A percentile compares a stretch with the other conserved stretches of the same genome.
phyloP scores from a whole-genome alignment of 2,797 vertebrate genomes.

The Mycteria americana region DNA sequence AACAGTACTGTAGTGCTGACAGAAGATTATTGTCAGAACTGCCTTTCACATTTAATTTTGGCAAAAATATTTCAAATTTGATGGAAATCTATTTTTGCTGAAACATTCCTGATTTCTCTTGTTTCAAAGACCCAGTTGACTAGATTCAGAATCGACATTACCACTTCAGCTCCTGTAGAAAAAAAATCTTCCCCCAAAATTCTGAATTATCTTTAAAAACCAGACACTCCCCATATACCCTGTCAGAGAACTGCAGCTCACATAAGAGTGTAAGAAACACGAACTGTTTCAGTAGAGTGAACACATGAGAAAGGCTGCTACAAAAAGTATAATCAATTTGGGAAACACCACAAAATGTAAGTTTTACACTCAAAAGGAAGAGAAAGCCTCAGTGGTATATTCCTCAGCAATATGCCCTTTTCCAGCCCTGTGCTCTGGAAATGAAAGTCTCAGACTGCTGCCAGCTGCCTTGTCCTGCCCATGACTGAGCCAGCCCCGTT shows the following conservation, averaged over 20 bases:
- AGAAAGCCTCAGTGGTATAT: neutral
- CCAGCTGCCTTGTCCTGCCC: neutral
- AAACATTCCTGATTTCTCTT: neutral
- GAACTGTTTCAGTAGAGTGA: neutral
- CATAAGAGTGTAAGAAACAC: neutral
- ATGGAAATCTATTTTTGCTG: neutral
- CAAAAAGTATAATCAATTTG: neutral
- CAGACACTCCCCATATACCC: fast-evolving
- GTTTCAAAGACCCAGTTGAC: neutral
- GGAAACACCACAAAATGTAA: neutral
- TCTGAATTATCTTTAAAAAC: neutral
- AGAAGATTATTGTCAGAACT: neutral
- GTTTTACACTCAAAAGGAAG: neutral
- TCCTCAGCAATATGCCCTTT: neutral
- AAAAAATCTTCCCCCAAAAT: neutral
- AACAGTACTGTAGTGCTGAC: neutral
- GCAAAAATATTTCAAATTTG: neutral
- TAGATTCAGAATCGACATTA: neutral
- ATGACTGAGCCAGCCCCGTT: neutral
- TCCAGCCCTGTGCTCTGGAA: neutral
- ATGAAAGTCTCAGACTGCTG: neutral
- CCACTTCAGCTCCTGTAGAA: neutral
- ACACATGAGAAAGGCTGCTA: neutral
- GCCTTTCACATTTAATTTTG: neutral
- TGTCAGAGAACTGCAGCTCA: neutral